A percentile compares a stretch with the other conserved stretches of the same genome.
Conservation (phyloP, 1,140 invertebrate genomes). For the Agrypnia vestita region DNA sequence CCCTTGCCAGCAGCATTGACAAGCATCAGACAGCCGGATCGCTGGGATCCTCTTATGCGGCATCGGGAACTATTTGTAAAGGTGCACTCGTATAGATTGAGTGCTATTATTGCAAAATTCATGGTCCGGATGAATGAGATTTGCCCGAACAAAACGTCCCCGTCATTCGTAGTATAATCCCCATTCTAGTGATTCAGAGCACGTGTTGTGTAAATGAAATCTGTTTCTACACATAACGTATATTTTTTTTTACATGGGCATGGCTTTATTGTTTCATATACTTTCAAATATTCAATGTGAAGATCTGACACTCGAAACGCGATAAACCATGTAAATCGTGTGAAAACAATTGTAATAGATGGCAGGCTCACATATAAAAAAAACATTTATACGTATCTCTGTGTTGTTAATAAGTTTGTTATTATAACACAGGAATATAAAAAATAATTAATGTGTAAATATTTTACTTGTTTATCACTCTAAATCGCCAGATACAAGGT, state of each 20-base stretch:
- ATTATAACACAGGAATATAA: too few species aligned
- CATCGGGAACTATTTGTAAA: constrained; percentile 44
- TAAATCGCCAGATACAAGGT: too few species aligned
- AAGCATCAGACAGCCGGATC: not conserved
- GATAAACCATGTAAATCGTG: too few species aligned
- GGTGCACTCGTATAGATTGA: constrained; percentile 42
- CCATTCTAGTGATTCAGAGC: not conserved
- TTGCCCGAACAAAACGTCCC: constrained; percentile 26
- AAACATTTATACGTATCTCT: too few species aligned
- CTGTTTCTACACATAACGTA: too few species aligned
- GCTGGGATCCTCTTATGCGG: constrained; percentile 26
- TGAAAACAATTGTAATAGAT: too few species aligned
- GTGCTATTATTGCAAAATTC: constrained; percentile 44
- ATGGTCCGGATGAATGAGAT: constrained; percentile 46
- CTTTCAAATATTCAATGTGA: not conserved
- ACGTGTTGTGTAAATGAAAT: constrained; percentile 27
- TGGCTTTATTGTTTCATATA: too few species aligned
- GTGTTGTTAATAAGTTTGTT: too few species aligned
- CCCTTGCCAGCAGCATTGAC: constrained; percentile 34
- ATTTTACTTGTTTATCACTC: too few species aligned
- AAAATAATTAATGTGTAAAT: too few species aligned
- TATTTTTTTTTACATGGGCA: not conserved
- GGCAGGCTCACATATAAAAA: too few species aligned
- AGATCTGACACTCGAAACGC: too few species aligned
- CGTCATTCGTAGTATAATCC: not conserved